Evolutionary conservation across 2,113 vertebrate species (phyloP).

Genomic region (Hippocampus mohnikei): DNA sequence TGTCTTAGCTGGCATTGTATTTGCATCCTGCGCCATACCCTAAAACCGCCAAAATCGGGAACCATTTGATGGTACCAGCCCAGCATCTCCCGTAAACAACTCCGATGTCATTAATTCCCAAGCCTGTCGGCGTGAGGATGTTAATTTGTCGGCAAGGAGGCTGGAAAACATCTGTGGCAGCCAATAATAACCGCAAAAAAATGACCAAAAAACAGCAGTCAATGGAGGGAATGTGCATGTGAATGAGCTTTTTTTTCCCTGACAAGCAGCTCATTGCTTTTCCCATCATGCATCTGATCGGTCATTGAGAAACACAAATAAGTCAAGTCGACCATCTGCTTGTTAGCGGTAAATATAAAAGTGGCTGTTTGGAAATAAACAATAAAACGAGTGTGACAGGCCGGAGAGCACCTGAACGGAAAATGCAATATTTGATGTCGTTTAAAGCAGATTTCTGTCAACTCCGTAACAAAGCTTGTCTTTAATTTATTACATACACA

Average conservation of each 20-base stretch:
- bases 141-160: constrained; percentile 71
- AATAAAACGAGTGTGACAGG: constrained; percentile 97
- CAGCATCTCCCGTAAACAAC: neutral
- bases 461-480: constrained; percentile 87
- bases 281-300: constrained; percentile 99
- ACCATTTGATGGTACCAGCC: neutral
- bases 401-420: constrained; percentile 94
- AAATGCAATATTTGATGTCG: constrained; percentile 95
- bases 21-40: neutral
- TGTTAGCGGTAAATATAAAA: constrained; percentile 99
- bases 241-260: constrained; percentile 84
- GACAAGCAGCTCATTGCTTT: constrained; percentile 99
- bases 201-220: constrained; percentile 67
- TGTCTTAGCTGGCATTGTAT: too few species aligned
- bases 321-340: constrained; percentile 99
- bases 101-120: constrained; percentile 20
- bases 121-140: constrained; percentile 72
- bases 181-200: constrained; percentile 73
- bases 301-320: constrained; percentile 99
- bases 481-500: constrained; percentile 90
- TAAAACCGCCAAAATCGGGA: neutral
- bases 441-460: constrained; percentile 92
- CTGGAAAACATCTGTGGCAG: constrained; percentile 78
- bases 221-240: constrained; percentile 68
- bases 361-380: constrained; percentile 98